phyloP scores from a whole-genome alignment of 2,888 invertebrate species.

The Leptothorax acervorum region DNA sequence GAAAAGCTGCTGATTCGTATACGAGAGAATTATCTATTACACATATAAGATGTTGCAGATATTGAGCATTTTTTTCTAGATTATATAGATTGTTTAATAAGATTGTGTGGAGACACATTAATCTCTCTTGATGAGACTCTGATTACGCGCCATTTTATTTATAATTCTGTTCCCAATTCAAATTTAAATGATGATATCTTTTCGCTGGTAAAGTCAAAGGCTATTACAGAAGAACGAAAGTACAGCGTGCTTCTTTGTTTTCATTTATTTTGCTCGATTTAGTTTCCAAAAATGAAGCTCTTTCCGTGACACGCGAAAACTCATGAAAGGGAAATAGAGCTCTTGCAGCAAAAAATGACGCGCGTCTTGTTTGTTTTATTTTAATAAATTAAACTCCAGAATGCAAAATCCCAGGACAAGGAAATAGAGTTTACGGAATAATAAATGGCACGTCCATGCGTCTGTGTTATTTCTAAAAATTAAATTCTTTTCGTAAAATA shows the following conservation, averaged over 20 bases:
- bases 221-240: not conserved
- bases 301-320: not conserved
- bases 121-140: not conserved
- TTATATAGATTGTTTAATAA: not conserved
- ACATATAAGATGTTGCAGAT: not conserved
- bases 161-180: not conserved
- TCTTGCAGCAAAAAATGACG: conserved; percentile 17
- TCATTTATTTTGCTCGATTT: conserved; percentile 20
- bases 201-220: not conserved
- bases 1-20: not conserved
- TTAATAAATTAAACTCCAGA: conserved; percentile 29
- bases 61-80: not conserved
- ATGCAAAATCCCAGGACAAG: conserved; percentile 23
- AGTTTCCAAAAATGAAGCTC: conserved; percentile 25
- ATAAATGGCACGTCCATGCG: conserved; percentile 16
- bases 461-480: conserved; percentile 36
- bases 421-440: conserved; percentile 32
- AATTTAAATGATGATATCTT: conserved; percentile 1
- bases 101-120: not conserved
- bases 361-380: conserved; percentile 18
- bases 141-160: not conserved
- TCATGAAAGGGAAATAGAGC: conserved; percentile 46
- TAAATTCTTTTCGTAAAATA: conserved; percentile 32
- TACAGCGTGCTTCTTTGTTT: not conserved
- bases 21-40: not conserved